Evolutionary conservation across 37 sponge, comb jelly and placozoan genomes (phyloP).

Genomic region (Cladorhizidae sp.): DNA sequence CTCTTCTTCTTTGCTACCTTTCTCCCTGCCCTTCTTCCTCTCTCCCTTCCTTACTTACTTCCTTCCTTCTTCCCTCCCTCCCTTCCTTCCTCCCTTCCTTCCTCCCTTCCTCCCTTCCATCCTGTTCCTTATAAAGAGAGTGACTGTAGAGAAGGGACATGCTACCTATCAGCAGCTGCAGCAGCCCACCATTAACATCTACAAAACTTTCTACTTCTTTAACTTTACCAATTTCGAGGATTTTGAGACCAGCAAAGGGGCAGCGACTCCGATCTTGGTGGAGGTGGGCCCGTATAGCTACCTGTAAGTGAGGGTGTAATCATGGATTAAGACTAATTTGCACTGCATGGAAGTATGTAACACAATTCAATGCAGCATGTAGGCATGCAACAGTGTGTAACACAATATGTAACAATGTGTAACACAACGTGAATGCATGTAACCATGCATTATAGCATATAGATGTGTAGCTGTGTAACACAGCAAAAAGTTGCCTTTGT

Average conservation of each 20-base stretch:
- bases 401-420: too few relatives aligned
- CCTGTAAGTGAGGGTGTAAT: constrained; percentile 34
- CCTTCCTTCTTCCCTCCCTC: constrained; percentile 2
- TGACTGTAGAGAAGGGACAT: constrained; percentile 58
- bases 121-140: constrained; percentile 48
- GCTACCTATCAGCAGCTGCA: constrained; percentile 72
- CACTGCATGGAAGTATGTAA: too few relatives aligned
- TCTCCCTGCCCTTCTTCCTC: background rate
- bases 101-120: background rate
- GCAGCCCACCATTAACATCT: constrained; percentile 62
- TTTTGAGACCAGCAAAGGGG: constrained; percentile 33
- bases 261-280: constrained; percentile 28
- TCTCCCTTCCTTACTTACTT: too few relatives aligned
- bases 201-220: constrained; percentile 84
- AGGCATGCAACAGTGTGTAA: too few relatives aligned
- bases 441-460: too few relatives aligned
- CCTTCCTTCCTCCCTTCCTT: background rate
- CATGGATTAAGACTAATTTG: too few relatives aligned
- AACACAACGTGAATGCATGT: too few relatives aligned
- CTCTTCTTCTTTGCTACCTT: background rate
- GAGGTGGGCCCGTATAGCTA: constrained; percentile 86
- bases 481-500: too few relatives aligned
- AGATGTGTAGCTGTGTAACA: too few relatives aligned
- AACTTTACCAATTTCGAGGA: constrained; percentile 81
- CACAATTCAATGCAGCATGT: too few relatives aligned